Percentiles rank a stretch among this genome's conserved stretches.
phyloP scores from a whole-genome alignment of 2,113 vertebrate genomes.

The Equus przewalskii region DNA sequence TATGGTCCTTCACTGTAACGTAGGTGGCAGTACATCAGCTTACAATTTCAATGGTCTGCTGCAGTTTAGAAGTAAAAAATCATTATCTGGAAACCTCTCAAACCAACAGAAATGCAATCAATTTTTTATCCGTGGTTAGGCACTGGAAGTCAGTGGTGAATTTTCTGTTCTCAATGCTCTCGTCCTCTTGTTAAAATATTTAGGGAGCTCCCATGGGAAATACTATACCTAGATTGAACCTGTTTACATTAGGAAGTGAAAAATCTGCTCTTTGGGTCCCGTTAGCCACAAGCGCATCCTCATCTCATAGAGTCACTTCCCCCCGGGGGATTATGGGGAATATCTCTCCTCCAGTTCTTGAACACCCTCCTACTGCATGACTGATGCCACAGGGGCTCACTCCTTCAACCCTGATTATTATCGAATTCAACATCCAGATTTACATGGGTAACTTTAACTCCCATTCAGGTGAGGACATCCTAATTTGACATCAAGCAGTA shows the following conservation, averaged over 20 bases:
- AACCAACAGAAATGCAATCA: conserved; percentile 81
- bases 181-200: conserved; percentile 84
- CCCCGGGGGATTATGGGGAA: conserved; percentile 69
- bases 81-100: conserved; percentile 83
- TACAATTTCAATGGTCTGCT: conserved; percentile 69
- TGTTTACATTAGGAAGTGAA: conserved; percentile 86
- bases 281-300: conserved; percentile 81
- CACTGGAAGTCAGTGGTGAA: conserved; percentile 72
- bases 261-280: conserved; percentile 79
- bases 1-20: conserved; percentile 52
- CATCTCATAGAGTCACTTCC: conserved; percentile 67
- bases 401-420: conserved; percentile 79
- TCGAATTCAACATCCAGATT: conserved; percentile 69
- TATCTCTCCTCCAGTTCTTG: conserved; percentile 68
- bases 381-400: background rate
- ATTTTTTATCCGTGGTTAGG: conserved; percentile 82
- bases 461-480: conserved; percentile 33
- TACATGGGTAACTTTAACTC: background rate
- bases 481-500: conserved; percentile 66
- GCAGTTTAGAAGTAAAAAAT: conserved; percentile 81
- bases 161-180: conserved; percentile 77
- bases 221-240: conserved; percentile 76
- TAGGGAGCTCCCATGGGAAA: conserved; percentile 77
- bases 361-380: conserved; percentile 63
- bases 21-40: conserved; percentile 51